phyloP scores from a whole-genome alignment of 2,888 invertebrate species.

The Pherbina coryleti region DNA sequence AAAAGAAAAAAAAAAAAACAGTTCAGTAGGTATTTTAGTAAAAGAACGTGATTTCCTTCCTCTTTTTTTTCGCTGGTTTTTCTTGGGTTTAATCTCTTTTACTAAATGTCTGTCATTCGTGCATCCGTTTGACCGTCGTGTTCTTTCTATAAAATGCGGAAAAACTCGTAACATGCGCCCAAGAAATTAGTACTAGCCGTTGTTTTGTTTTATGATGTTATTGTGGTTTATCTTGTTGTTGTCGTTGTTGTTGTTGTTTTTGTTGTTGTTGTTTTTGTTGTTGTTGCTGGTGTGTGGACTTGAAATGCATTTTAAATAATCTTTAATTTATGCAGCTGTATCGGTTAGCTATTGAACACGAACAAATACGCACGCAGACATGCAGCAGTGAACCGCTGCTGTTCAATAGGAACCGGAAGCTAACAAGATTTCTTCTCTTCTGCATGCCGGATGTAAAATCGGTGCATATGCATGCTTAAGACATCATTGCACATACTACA shows the following conservation, averaged over 20 bases:
- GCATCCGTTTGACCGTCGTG: neutral
- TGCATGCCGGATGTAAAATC: slow-evolving; percentile 33
- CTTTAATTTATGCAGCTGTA: slow-evolving; percentile 36
- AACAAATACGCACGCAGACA: neutral
- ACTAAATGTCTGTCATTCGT: neutral
- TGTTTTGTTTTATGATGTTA: neutral
- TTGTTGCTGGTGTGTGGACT: neutral
- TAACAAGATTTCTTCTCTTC: slow-evolving; percentile 26
- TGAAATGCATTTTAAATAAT: slow-evolving; percentile 32
- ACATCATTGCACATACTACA: neutral
- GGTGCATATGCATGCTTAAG: slow-evolving; percentile 11
- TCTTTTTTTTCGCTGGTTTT: neutral
- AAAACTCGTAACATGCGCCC: slow-evolving; percentile 2
- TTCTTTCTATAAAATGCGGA: slow-evolving; percentile 15
- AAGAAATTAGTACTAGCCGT: slow-evolving; percentile 18
- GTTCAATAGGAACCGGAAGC: slow-evolving; percentile 28
- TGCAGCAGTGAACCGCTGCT: neutral
- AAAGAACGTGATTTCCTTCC: slow-evolving; percentile 37
- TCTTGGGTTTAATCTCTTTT: neutral
- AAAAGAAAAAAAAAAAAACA: neutral
- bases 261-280: neutral
- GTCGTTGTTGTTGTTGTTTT: neutral
- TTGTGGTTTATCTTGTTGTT: too few species aligned
- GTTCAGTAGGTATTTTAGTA: neutral
- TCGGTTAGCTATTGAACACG: neutral